These are phyloP conservation scores for Nomada goodeniana DNA, from an alignment of 2,888 invertebrate genomes.

Conservation along the genomic window DNA sequence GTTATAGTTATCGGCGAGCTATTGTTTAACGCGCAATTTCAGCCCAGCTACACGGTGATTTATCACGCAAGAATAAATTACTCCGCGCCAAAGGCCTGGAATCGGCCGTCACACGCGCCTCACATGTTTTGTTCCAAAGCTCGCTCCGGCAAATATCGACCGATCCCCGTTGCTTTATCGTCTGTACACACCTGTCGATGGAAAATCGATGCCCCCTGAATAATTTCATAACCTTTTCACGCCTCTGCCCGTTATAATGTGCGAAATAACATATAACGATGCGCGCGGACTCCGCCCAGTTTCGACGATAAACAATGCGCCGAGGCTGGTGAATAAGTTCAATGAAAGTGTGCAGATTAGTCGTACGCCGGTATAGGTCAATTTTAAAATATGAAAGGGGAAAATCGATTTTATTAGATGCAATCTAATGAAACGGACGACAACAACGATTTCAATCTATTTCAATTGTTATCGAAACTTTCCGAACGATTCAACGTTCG, in stretches of 20 bases:
- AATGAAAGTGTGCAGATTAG: conserved; percentile 25
- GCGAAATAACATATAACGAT: conserved; percentile 46
- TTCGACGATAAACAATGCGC: conserved; percentile 9
- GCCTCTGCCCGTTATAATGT: conserved; percentile 40
- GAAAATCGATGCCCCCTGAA: conserved; percentile 65
- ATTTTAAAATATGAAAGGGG: neutral
- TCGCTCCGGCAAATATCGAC: conserved; percentile 52
- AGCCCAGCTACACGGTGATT: conserved; percentile 73
- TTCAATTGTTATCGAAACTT: too few relatives aligned
- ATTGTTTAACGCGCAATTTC: conserved; percentile 73
- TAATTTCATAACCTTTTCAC: conserved; percentile 61
- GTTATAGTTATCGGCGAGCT: conserved; percentile 66
- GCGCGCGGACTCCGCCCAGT: conserved; percentile 12
- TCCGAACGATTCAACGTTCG: too few relatives aligned
- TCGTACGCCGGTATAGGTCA: neutral
- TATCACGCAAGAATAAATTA: conserved; percentile 76
- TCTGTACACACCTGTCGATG: conserved; percentile 60
- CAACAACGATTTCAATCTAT: too few relatives aligned
- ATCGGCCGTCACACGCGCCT: conserved; percentile 52
- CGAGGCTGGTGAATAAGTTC: neutral
- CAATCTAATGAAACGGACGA: too few relatives aligned
- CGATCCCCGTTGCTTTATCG: conserved; percentile 60
- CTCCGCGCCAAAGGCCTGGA: conserved; percentile 64
- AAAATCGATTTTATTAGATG: neutral
- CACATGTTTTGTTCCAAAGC: conserved; percentile 53